Evolutionary conservation across 2,888 invertebrate species (phyloP).

Genomic region (Diloba caeruleocephala): DNA sequence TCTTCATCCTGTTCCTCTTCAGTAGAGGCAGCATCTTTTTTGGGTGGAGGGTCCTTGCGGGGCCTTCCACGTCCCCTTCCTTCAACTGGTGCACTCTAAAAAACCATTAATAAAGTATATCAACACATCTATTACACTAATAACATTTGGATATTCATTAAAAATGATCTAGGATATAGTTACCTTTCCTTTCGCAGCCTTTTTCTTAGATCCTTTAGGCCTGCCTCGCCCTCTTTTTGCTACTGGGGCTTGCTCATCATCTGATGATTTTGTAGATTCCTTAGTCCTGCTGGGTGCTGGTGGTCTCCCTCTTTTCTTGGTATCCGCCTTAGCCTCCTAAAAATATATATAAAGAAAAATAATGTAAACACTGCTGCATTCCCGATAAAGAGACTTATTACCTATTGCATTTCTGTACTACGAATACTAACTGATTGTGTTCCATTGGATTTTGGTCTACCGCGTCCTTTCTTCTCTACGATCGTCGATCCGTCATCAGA

Average conservation of each 20-base stretch:
- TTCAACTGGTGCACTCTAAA: conserved; percentile 77
- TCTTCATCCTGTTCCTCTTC: conserved; percentile 87
- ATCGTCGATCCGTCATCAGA: conserved; percentile 87
- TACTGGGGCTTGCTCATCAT: conserved; percentile 87
- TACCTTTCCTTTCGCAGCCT: conserved; percentile 85
- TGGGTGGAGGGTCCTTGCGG: conserved; percentile 85
- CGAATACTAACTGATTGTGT: conserved; percentile 76
- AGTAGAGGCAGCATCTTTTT: conserved; percentile 84
- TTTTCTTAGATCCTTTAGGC: conserved; percentile 89
- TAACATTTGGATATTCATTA: too few species aligned
- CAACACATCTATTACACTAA: too few species aligned
- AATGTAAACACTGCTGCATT: neutral
- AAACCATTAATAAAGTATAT: conserved; percentile 12
- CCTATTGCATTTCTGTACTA: too few species aligned
- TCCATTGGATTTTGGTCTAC: conserved; percentile 86
- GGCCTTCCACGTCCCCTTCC: conserved; percentile 84
- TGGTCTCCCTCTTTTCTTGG: conserved; percentile 85
- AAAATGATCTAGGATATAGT: too few species aligned
- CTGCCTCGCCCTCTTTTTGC: conserved; percentile 88
- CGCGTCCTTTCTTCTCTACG: conserved; percentile 88
- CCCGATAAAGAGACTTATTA: too few species aligned
- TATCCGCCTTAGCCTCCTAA: conserved; percentile 84
- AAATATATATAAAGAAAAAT: conserved; percentile 11
- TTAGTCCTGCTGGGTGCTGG: conserved; percentile 81
- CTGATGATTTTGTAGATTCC: conserved; percentile 87